These are phyloP conservation scores for Lateolabrax maculatus DNA, from an alignment of 2,797 vertebrate species.

Conservation along the genomic window DNA sequence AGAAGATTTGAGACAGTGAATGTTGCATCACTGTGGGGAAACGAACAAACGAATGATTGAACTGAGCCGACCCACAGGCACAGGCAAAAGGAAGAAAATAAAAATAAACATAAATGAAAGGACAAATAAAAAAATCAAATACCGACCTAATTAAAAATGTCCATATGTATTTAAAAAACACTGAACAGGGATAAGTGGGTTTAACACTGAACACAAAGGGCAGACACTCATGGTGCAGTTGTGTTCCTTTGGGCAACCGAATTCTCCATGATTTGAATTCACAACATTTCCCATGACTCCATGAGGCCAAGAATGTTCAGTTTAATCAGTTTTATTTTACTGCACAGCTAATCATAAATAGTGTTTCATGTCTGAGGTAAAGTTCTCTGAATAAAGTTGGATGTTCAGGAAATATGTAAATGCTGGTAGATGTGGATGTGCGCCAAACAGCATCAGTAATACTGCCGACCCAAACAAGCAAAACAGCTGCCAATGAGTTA, in stretches of 20 bases:
- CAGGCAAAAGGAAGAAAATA: background rate
- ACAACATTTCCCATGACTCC: constrained; percentile 20
- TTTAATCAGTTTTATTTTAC: constrained; percentile 29
- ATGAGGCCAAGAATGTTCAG: constrained; percentile 28
- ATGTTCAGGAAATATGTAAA: constrained; percentile 31
- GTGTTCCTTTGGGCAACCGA: constrained; percentile 12
- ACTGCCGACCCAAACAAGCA: background rate
- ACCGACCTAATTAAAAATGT: background rate
- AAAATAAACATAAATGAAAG: background rate
- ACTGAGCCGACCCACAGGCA: constrained; percentile 18
- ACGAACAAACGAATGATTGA: constrained; percentile 34
- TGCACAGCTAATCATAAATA: constrained; percentile 17
- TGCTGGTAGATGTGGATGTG: background rate
- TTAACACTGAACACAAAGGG: constrained; percentile 14
- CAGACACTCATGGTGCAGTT: background rate
- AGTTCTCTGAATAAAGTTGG: constrained; percentile 5
- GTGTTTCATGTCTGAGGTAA: constrained; percentile 7
- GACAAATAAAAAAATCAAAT: background rate
- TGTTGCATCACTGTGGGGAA: constrained; percentile 51
- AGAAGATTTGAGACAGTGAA: constrained; percentile 57
- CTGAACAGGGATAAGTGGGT: constrained; percentile 2
- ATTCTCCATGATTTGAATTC: constrained; percentile 31
- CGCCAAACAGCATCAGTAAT: background rate
- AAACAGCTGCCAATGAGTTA: background rate
- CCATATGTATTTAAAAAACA: background rate